A percentile compares a stretch with the other conserved stretches of the same genome.
These are phyloP conservation scores for Metalampra italica DNA, from an alignment of 2,888 invertebrate genomes.

Conservation along the genomic window DNA sequence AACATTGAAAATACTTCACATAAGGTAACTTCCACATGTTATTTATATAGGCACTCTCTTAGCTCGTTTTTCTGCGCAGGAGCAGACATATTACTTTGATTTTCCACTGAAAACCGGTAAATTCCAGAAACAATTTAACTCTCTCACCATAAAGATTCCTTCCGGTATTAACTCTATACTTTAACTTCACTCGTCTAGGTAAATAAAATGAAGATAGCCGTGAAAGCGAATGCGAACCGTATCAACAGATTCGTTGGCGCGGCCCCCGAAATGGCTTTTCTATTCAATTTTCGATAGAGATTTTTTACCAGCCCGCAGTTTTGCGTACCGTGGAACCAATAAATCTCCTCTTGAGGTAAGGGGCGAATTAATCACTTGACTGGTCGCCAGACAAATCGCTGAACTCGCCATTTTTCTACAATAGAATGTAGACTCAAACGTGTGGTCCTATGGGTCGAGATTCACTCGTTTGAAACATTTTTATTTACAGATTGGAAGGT, in stretches of 20 bases:
- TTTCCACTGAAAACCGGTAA: background rate
- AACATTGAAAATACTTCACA: too few relatives aligned
- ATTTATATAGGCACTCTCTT: too few relatives aligned
- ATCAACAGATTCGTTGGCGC: constrained; percentile 62
- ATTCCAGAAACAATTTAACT: constrained; percentile 3
- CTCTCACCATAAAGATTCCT: constrained; percentile 4
- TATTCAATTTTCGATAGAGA: constrained; percentile 79
- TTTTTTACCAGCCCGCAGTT: constrained; percentile 77
- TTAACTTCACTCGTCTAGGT: constrained; percentile 38
- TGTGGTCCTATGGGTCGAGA: constrained; percentile 31
- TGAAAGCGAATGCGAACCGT: constrained; percentile 55
- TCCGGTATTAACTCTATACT: constrained; percentile 28
- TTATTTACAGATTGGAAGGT: constrained; percentile 67
- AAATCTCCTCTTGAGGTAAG: constrained; percentile 76
- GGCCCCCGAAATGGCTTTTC: constrained; percentile 72
- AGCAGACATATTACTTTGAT: background rate
- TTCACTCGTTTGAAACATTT: constrained; percentile 29
- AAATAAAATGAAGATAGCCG: constrained; percentile 66
- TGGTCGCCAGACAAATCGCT: constrained; percentile 57
- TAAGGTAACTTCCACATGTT: too few relatives aligned
- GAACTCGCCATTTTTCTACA: constrained; percentile 27
- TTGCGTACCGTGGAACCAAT: constrained; percentile 77
- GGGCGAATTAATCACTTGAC: constrained; percentile 76
- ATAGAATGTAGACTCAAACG: constrained; percentile 40
- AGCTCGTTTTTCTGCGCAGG: too few relatives aligned